Percentiles rank a stretch among this genome's conserved stretches.
phyloP scores from a whole-genome alignment of 2,113 vertebrate genomes.

The Microcebus tavaratra region DNA sequence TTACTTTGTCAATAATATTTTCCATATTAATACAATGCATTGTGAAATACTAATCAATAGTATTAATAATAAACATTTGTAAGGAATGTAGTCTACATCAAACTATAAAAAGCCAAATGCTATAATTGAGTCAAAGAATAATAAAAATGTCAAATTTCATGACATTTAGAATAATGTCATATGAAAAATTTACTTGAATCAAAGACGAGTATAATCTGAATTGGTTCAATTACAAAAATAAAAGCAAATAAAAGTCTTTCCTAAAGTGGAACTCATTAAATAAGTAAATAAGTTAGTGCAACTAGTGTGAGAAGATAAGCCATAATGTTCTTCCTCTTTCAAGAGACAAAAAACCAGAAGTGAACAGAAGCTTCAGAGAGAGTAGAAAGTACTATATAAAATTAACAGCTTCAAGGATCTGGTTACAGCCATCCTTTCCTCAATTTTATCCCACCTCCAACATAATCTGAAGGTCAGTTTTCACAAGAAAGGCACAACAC shows the following conservation, averaged over 20 bases:
- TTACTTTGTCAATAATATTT: neutral
- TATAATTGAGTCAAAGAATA: neutral
- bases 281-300: neutral
- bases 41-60: neutral
- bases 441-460: neutral
- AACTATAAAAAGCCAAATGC: neutral
- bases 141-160: neutral
- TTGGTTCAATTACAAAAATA: neutral
- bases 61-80: neutral
- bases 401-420: neutral
- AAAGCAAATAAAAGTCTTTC: neutral
- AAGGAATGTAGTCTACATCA: neutral
- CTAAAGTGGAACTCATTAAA: neutral
- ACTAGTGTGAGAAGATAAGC: neutral
- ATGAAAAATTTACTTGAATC: neutral
- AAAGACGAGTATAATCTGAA: neutral
- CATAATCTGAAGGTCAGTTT: neutral
- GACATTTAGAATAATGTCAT: neutral
- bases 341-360: neutral
- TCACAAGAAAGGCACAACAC: neutral
- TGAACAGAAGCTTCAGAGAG: neutral
- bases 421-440: neutral
- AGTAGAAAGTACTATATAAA: neutral
- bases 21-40: neutral
- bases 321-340: neutral